phyloP scores from a whole-genome alignment of 2,113 vertebrate genomes.

The Electrona antarctica region DNA sequence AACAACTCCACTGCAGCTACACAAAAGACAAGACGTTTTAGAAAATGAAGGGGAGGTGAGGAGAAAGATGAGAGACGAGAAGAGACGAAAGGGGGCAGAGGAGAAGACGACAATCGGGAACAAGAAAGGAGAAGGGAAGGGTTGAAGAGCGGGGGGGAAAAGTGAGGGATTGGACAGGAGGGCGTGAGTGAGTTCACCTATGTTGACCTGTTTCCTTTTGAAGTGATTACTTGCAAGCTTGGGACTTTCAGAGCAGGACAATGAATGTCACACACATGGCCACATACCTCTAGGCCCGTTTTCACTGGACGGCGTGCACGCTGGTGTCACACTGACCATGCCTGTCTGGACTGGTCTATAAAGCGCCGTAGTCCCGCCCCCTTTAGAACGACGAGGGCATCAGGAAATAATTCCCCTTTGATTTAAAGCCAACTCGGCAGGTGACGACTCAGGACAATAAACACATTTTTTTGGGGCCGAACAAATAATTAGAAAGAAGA shows the following conservation, averaged over 20 bases:
- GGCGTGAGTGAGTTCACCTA: constrained; percentile 64
- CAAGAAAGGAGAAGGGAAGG: constrained; percentile 43
- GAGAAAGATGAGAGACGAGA: constrained; percentile 1
- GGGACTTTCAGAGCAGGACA: constrained; percentile 67
- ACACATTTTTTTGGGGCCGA: too few species aligned
- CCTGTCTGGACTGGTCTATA: constrained; percentile 44
- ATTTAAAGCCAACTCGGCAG: too few species aligned
- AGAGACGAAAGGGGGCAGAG: constrained; percentile 19
- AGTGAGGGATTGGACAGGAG: constrained; percentile 56
- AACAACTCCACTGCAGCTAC: not conserved
- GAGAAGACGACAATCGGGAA: not conserved
- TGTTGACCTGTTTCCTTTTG: constrained; percentile 71
- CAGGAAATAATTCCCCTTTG: too few species aligned
- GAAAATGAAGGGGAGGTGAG: constrained; percentile 14
- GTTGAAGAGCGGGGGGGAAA: constrained; percentile 41
- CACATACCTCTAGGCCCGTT: constrained; percentile 66
- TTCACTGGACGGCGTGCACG: constrained; percentile 41
- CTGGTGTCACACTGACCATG: constrained; percentile 18
- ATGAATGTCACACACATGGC: constrained; percentile 62
- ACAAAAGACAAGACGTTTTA: not conserved
- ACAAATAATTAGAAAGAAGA: too few species aligned
- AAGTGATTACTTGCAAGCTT: constrained; percentile 69
- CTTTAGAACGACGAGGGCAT: too few species aligned
- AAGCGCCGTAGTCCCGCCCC: too few species aligned
- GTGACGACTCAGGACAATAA: too few species aligned